Percentiles rank a stretch among this genome's conserved stretches.
phyloP scores from a whole-genome alignment of 2,797 vertebrate species.

The Alosa sapidissima region DNA sequence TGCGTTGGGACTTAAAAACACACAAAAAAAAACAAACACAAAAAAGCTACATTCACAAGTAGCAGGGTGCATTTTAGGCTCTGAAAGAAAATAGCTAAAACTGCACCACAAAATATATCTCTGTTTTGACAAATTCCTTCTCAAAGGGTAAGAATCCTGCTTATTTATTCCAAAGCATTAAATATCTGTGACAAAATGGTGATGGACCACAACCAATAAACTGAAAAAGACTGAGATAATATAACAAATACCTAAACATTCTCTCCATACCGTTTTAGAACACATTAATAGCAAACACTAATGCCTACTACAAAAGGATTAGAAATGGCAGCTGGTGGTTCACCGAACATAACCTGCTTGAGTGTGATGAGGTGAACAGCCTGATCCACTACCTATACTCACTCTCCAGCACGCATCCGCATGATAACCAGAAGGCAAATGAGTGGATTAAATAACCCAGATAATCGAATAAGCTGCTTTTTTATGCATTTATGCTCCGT shows the following conservation, averaged over 20 bases:
- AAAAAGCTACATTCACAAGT: neutral
- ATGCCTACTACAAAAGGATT: constrained; percentile 19
- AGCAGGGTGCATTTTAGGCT: neutral
- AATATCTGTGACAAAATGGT: neutral
- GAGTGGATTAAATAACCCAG: constrained; percentile 45
- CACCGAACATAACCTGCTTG: neutral
- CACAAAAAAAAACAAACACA: neutral
- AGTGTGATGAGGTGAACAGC: neutral
- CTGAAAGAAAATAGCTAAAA: neutral
- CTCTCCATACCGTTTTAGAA: neutral
- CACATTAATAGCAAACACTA: neutral
- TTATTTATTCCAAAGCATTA: neutral
- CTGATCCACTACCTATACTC: neutral
- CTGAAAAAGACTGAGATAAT: neutral
- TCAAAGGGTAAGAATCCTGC: neutral
- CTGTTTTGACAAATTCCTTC: constrained; percentile 3
- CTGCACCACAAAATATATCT: neutral
- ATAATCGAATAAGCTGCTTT: constrained; percentile 34
- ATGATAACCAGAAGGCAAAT: constrained; percentile 23
- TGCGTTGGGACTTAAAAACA: neutral
- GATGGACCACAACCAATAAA: neutral
- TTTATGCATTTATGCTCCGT: constrained; percentile 41
- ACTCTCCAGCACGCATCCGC: neutral
- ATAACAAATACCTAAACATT: neutral
- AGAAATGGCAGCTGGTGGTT: constrained; percentile 1